Evolutionary conservation across 2,113 vertebrate species (phyloP).

Genomic region (Aramus guarauna): DNA sequence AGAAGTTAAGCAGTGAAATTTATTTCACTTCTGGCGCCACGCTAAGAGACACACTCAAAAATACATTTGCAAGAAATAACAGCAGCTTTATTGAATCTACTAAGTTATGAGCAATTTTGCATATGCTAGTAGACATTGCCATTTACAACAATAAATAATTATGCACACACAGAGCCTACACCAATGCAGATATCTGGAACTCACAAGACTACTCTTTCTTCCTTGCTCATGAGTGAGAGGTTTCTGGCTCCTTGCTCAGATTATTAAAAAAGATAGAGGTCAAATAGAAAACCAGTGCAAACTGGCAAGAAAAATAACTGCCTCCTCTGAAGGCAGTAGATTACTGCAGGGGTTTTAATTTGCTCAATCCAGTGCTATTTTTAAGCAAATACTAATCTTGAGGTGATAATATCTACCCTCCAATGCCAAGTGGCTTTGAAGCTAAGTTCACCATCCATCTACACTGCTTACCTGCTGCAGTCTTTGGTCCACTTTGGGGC

Average conservation of each 20-base stretch:
- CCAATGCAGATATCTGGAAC: neutral
- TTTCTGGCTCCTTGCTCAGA: neutral
- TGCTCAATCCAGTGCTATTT: neutral
- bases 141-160: neutral
- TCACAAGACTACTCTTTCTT: neutral
- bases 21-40: constrained; percentile 18
- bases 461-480: neutral
- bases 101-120: neutral
- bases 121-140: neutral
- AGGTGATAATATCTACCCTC: neutral
- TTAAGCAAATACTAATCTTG: neutral
- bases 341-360: neutral
- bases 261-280: neutral
- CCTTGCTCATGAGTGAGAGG: neutral
- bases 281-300: neutral
- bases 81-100: neutral
- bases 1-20: constrained; percentile 28
- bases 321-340: neutral
- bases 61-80: constrained; percentile 26
- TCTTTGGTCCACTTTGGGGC: neutral
- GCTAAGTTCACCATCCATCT: neutral
- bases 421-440: neutral
- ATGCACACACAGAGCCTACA: neutral
- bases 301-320: neutral
- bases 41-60: neutral